Evolutionary conservation across 2,113 vertebrate genomes (phyloP), one percentile per base, ranked within the genome.

Genomic region (Rutilus rutilus): DNA sequence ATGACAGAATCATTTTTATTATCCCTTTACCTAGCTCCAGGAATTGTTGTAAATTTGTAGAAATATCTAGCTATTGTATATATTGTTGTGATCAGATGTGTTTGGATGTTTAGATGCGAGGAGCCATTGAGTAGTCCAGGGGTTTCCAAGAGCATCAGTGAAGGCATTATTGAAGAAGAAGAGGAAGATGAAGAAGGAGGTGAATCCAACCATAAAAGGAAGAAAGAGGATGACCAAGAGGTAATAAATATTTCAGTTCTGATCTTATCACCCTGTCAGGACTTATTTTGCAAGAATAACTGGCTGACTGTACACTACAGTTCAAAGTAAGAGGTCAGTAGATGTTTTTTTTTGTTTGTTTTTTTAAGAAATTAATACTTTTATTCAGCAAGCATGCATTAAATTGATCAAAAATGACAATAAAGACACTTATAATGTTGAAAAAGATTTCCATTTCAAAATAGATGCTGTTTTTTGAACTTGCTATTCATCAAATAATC

Each of bases 171-270:
- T 93, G 97, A 99, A 88, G 97, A 99, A 80, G 96, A 97, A 65
- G 97, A 97, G 73, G 98, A 99, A 45, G 97, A 98, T 1, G 97
- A 98, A 0, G 97, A 97, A 79, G 96, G 94, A 8, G 93, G 95
- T 73, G 95, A 97, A 82, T 96, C 96, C 14, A 94, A 97, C 86
- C 96, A 97, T 87, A 99, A 98, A 92, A 95, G 96, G 86, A 98
- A 98, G 95, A 99, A 98, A 67, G 97, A 98, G 88, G 97, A 98
- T 81, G 97, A 98, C 86, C 95, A 95, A 82, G 97, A 99, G 96
- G 98, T 98, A 69, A 4, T 36, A 30, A 11, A 14, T 25, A 5
- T 39, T 57, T 71, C 0, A 25, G 25, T 62, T 69, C 65, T 69
- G 15, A 36, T 30, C 30, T 21, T 6, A 69, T 36, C 59, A 62